These are phyloP conservation scores for Odontophorus gujanensis DNA, from an alignment of 2,113 vertebrate genomes.

Conservation along the genomic window DNA sequence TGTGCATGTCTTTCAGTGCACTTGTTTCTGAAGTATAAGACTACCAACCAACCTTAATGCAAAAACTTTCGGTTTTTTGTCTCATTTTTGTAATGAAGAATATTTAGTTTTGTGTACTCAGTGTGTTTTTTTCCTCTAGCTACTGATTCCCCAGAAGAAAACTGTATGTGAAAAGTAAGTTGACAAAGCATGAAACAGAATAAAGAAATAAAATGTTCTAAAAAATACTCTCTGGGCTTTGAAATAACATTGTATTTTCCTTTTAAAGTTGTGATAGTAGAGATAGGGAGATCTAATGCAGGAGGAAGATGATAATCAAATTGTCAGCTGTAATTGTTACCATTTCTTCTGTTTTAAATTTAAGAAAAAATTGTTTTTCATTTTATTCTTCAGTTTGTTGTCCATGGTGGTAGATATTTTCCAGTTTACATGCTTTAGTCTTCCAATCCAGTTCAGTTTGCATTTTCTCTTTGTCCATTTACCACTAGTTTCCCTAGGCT, in stretches of 20 bases:
- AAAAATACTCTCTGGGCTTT: background rate
- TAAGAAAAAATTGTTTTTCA: background rate
- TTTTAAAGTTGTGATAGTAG: background rate
- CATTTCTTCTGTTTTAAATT: background rate
- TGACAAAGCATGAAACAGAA: background rate
- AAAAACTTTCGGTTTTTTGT: background rate
- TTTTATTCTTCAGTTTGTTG: background rate
- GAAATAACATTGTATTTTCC: background rate
- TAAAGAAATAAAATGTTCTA: background rate
- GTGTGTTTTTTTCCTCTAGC: background rate
- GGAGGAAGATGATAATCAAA: background rate
- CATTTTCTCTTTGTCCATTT: background rate
- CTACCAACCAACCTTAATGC: background rate
- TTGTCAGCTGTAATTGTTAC: background rate
- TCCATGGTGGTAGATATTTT: background rate
- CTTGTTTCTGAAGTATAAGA: background rate
- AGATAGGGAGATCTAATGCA: background rate
- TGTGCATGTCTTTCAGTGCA: background rate
- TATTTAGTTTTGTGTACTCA: background rate
- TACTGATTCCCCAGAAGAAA: background rate
- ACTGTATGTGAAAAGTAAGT: background rate
- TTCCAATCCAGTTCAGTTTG: background rate
- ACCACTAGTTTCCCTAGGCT: background rate
- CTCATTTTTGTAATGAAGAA: background rate
- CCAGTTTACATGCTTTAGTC: rapidly evolving